Conservation (phyloP, 2,797 vertebrate genomes). For the Gymnothorax reevesii region DNA sequence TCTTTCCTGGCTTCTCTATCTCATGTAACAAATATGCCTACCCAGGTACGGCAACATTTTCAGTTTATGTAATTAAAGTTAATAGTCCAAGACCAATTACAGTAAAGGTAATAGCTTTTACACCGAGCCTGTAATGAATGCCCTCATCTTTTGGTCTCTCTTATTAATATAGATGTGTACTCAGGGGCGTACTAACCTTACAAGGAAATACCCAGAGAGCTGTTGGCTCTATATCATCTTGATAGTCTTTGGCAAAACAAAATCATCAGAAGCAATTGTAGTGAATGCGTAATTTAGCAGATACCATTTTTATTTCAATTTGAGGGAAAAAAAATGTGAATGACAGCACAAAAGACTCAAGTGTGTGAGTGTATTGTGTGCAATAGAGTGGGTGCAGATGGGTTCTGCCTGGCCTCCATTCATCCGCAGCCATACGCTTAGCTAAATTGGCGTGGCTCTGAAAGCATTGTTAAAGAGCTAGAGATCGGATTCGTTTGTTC, state of each 20-base stretch:
- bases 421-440: constrained; percentile 37
- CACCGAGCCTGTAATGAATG: constrained; percentile 19
- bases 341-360: not conserved
- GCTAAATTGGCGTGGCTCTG: constrained; percentile 40
- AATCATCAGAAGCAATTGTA: constrained; percentile 8
- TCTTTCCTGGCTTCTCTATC: constrained; percentile 55
- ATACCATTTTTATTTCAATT: not conserved
- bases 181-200: constrained; percentile 15
- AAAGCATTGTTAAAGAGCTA: constrained; percentile 38
- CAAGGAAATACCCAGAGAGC: not conserved
- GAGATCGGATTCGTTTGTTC: constrained; percentile 19
- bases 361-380: not conserved
- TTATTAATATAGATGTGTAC: constrained; percentile 23
- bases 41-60: constrained; percentile 35
- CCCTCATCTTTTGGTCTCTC: constrained; percentile 14
- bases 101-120: constrained; percentile 22
- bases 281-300: constrained; percentile 1
- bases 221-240: constrained; percentile 4
- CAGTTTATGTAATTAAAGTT: constrained; percentile 24
- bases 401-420: constrained; percentile 40
- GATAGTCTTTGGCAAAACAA: constrained; percentile 17
- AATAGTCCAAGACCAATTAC: constrained; percentile 25
- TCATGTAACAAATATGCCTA: constrained; percentile 50
- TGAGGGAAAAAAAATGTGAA: not conserved
- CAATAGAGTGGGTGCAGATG: constrained; percentile 45